These are phyloP conservation scores for Strix aluco DNA, from an alignment of 2,113 vertebrate species.

Conservation along the genomic window DNA sequence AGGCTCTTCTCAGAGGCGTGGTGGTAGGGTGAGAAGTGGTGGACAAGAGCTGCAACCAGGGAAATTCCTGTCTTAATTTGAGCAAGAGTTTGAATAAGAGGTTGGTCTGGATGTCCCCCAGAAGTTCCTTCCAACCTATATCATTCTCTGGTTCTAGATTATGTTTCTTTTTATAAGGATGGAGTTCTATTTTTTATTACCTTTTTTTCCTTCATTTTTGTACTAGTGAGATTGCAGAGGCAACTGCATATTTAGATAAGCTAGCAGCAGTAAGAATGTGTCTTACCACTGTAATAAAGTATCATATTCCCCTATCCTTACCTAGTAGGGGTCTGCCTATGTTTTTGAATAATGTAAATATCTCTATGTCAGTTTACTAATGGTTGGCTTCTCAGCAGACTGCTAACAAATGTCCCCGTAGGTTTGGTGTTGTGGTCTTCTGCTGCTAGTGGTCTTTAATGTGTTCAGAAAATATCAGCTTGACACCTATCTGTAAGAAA, in stretches of 20 bases:
- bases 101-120: neutral
- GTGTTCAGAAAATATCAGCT: neutral
- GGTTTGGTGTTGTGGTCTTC: neutral
- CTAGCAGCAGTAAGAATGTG: neutral
- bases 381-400: neutral
- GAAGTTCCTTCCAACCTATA: neutral
- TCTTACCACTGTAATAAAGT: neutral
- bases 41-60: neutral
- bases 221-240: neutral
- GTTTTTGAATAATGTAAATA: neutral
- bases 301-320: neutral
- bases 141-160: neutral
- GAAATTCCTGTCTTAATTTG: neutral
- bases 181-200: neutral
- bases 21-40: neutral
- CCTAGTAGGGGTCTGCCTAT: neutral
- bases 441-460: neutral
- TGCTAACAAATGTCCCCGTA: neutral
- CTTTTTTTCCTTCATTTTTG: neutral
- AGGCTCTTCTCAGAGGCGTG: neutral
- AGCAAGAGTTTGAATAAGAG: neutral
- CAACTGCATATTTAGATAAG: neutral
- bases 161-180: neutral
- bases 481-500: neutral
- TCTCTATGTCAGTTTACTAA: neutral